These are phyloP conservation scores for Azorinus chamasolen DNA, from an alignment of 2,888 invertebrate genomes.

Conservation along the genomic window DNA sequence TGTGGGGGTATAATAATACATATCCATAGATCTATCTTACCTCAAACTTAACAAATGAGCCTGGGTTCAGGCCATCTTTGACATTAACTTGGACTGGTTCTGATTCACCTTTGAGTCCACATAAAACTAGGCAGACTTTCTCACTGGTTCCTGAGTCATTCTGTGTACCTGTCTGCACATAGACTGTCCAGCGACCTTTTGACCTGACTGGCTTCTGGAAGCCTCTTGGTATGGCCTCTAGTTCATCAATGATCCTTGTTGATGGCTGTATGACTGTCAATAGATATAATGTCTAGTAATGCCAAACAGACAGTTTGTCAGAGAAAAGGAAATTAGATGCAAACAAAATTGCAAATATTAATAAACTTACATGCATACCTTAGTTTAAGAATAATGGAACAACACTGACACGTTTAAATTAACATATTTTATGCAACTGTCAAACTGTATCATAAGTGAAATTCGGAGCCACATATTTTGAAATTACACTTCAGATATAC, in stretches of 20 bases:
- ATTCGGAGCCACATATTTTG: no score
- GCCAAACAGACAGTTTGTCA: no score
- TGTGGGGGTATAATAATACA: not conserved
- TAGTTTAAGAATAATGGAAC: no score
- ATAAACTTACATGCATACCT: no score
- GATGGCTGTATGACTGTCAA: constrained; percentile 30
- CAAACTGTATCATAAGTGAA: no score
- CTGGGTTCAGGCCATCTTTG: constrained; percentile 70
- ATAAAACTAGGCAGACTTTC: constrained; percentile 77
- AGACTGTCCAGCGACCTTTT: constrained; percentile 71
- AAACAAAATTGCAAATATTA: not conserved
- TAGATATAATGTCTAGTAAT: not conserved
- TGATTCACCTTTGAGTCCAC: constrained; percentile 80
- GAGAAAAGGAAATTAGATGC: no score
- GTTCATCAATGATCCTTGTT: constrained; percentile 44
- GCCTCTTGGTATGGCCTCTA: constrained; percentile 59
- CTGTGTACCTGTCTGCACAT: constrained; percentile 73
- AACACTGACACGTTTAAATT: no score
- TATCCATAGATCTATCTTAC: constrained; percentile 50
- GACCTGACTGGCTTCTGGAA: constrained; percentile 48
- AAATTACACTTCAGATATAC: no score
- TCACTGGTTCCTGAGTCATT: constrained; percentile 73
- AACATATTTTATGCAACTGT: no score
- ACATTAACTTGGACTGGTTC: constrained; percentile 76
- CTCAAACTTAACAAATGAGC: constrained; percentile 73